Evolutionary conservation across 2,888 invertebrate species (phyloP), one percentile per base, ranked within the genome.

Genomic region (Drosophila anomalipes): DNA sequence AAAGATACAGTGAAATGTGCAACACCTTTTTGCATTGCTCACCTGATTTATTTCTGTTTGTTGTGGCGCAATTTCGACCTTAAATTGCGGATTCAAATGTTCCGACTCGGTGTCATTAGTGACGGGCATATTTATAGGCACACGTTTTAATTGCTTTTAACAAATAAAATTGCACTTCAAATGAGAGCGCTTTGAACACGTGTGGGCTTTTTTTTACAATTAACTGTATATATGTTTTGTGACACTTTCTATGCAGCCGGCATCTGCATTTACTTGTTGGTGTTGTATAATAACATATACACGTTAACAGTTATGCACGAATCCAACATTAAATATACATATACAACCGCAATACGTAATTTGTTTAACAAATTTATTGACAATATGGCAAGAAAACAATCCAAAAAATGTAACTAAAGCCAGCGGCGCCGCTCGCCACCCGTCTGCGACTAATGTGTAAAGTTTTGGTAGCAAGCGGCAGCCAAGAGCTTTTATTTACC

Each of bases 21-120:
- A 32, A 12, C 22, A 56, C 22, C n/a, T 66, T 44, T 74, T 51
- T 47, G 26, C 65, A 49, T 12, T 41, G 65, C 91, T 91, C 76
- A 88, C 87, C 87, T 91, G 79, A 70, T 71, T 75, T 16, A 58
- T 16, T 54, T 86, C 75, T 66, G 86, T 86, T 59, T 90, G 91
- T 28, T 63, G 57, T 57, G 75, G 44, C 19, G 77, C 64, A 63
- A 90, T 73, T 74, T 86, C 91, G 52, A 75, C 75, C 53, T 90
- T 88, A 49, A 65, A 70, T 51, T 60, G 64, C 16, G 81, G 73
- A 54, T 86, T 89, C 54, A 88, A 77, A 59, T 77, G 83, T 70
- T 88, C 80, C 33, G 47, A 71, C 58, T 89, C 89, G 10, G 62
- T 69, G 28, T 58, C 63, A 59, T 74, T 64, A 53, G 39, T 60